Evolutionary conservation across 2,797 vertebrate species (phyloP).

Genomic region (Halcyon leucocephala): DNA sequence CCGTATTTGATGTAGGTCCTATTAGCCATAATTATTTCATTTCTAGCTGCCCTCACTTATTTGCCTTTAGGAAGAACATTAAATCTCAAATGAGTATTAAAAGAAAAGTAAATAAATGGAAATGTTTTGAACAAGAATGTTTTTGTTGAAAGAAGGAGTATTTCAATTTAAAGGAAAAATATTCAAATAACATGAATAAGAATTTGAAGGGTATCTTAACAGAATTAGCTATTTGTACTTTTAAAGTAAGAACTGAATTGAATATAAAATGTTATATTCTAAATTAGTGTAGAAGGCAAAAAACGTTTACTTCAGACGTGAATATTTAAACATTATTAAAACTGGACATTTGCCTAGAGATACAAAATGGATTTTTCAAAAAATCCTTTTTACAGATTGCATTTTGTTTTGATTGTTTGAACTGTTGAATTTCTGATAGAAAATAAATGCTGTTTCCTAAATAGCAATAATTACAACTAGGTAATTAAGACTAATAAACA

Average conservation of each 20-base stretch:
- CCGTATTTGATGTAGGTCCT: neutral
- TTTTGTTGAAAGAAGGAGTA: neutral
- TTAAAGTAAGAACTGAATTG: neutral
- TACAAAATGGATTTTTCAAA: neutral
- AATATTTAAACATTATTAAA: neutral
- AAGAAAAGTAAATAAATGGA: neutral
- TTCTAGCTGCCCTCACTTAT: neutral
- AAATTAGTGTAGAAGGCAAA: neutral
- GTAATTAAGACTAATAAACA: neutral
- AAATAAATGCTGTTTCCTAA: neutral
- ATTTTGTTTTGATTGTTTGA: neutral
- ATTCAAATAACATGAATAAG: neutral
- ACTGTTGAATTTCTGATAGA: neutral
- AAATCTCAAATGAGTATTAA: neutral
- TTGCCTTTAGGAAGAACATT: neutral
- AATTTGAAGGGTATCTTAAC: neutral
- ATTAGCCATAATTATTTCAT: neutral
- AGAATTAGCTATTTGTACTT: neutral
- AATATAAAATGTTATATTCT: neutral
- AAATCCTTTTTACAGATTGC: neutral
- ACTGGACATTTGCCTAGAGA: neutral
- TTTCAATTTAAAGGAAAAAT: neutral
- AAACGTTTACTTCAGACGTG: neutral
- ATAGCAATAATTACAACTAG: neutral
- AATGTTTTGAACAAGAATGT: neutral